Conservation (phyloP, 2,888 invertebrate species). For the Eurois occulta region DNA sequence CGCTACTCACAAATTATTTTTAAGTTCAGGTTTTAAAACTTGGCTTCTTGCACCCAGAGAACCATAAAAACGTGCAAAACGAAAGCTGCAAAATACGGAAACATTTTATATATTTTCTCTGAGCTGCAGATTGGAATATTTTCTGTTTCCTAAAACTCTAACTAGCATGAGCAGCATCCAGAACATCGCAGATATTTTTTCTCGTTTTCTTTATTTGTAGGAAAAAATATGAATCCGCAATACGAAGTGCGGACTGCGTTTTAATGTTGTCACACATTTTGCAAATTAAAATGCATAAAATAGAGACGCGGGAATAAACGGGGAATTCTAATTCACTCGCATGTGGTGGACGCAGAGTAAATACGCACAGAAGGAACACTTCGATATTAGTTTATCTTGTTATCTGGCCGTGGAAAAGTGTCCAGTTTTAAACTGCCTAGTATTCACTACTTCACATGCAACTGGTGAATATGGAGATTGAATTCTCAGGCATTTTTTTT, state of each 20-base stretch:
- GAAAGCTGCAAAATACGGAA: constrained; percentile 33
- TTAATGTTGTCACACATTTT: constrained; percentile 47
- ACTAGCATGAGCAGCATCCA: constrained; percentile 47
- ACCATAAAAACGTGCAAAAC: not conserved
- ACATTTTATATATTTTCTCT: constrained; percentile 27
- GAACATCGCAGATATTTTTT: not conserved
- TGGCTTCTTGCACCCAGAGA: not conserved
- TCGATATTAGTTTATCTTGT: not conserved
- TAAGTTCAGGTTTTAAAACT: not conserved
- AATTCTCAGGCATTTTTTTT: not conserved
- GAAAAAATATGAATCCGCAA: constrained; percentile 52
- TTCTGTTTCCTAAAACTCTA: constrained; percentile 19
- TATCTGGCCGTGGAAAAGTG: not conserved
- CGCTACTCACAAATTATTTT: not conserved
- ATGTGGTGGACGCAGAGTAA: not conserved
- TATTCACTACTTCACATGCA: not conserved
- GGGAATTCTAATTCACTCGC: constrained; percentile 21
- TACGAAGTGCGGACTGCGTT: constrained; percentile 24
- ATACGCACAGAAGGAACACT: not conserved
- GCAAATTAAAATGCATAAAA: constrained; percentile 53
- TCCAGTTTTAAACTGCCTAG: too few relatives aligned
- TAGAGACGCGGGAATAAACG: constrained; percentile 24
- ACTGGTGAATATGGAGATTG: too few relatives aligned
- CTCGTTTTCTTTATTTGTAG: constrained; percentile 45
- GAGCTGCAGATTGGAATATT: constrained; percentile 26